A percentile compares a stretch with the other conserved stretches of the same genome.
Evolutionary conservation across 1,140 invertebrate species (phyloP).

Genomic region (Acromyrmex charruanus): DNA sequence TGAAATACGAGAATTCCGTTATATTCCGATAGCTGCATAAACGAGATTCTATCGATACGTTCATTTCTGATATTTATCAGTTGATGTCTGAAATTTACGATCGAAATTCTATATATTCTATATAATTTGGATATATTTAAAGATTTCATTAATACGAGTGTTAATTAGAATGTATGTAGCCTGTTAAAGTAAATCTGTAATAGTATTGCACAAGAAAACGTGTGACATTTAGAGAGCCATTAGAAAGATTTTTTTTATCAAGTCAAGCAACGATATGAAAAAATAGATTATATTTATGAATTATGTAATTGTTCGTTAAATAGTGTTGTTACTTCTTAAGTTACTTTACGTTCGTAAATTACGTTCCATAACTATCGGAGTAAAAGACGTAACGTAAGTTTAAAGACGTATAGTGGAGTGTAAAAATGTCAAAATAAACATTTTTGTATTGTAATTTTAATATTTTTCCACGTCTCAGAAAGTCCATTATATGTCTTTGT

Average conservation of each 20-base stretch:
- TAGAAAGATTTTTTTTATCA: not conserved
- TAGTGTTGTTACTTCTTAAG: not conserved
- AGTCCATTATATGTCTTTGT: no score
- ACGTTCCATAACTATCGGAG: not conserved
- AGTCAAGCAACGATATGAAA: not conserved
- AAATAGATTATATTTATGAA: not conserved
- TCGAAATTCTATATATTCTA: not conserved
- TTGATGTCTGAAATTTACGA: not conserved
- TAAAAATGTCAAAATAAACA: no score
- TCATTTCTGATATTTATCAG: conserved; percentile 25
- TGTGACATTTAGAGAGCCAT: not conserved
- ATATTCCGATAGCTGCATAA: not conserved
- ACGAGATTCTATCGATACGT: conserved; percentile 29
- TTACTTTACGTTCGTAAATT: not conserved
- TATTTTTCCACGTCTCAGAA: no score
- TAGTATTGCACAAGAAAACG: not conserved
- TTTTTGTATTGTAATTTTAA: no score
- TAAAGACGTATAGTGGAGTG: no score
- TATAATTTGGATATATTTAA: conserved; percentile 25
- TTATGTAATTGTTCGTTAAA: not conserved
- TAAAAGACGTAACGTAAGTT: not conserved
- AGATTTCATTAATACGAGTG: not conserved
- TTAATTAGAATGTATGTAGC: no score
- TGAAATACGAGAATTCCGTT: conserved; percentile 3
- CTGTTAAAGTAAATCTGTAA: not conserved